Conservation (phyloP, 30 jellyfish, hydroid and myxozoan species). For the Cassiopea andromeda region DNA sequence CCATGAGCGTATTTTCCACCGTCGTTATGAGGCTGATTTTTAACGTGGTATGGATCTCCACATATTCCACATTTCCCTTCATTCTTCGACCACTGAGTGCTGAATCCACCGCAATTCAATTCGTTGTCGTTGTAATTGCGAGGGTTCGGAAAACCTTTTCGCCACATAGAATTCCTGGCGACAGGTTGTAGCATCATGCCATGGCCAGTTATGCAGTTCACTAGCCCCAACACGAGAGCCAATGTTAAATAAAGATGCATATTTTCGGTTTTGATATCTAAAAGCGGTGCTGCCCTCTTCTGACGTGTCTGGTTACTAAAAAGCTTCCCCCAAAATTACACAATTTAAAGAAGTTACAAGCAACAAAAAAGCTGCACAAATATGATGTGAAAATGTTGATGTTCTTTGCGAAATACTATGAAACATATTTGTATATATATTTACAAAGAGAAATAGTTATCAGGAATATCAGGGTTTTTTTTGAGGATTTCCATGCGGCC, state of each 20-base stretch:
- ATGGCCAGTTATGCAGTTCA: constrained; percentile 57
- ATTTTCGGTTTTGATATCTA: background rate
- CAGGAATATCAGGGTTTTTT: background rate
- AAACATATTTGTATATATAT: background rate
- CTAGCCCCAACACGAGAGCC: background rate
- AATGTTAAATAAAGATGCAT: constrained; percentile 5
- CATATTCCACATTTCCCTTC: constrained; percentile 92
- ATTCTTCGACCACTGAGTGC: constrained; percentile 72
- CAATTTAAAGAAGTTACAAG: background rate
- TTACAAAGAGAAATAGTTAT: background rate
- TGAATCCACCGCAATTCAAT: constrained; percentile 82
- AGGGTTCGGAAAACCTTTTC: constrained; percentile 74
- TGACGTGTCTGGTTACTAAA: background rate
- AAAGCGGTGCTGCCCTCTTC: background rate
- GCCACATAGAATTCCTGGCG: constrained; percentile 85
- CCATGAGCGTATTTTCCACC: constrained; percentile 81
- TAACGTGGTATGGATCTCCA: constrained; percentile 81
- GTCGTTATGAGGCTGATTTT: constrained; percentile 67
- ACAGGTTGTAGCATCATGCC: constrained; percentile 83
- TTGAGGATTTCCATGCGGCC: background rate
- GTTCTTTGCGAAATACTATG: background rate
- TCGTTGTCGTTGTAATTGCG: constrained; percentile 86
- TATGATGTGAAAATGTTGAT: background rate
- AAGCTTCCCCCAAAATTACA: background rate
- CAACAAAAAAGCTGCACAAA: background rate